These are phyloP conservation scores for Hypotaenidia okinawae DNA, from an alignment of 2,797 vertebrate species.

Conservation along the genomic window DNA sequence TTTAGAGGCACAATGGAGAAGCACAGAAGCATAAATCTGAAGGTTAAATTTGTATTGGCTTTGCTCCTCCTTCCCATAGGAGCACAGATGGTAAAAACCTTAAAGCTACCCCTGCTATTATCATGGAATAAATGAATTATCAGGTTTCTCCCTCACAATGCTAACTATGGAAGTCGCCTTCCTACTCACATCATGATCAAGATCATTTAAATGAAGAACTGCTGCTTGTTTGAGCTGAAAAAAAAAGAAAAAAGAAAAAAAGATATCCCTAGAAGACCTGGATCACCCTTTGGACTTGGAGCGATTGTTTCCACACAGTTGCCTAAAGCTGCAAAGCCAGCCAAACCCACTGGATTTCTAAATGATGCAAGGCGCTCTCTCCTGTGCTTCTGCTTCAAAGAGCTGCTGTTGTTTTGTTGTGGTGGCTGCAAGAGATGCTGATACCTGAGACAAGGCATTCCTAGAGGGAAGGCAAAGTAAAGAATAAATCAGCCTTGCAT, in stretches of 20 bases:
- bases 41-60: conserved; percentile 67
- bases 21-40: conserved; percentile 62
- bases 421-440: neutral
- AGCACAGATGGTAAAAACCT: conserved; percentile 65
- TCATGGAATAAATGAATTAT: conserved; percentile 57
- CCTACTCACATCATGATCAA: conserved; percentile 46
- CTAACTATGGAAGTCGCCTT: conserved; percentile 45
- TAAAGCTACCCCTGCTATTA: conserved; percentile 55
- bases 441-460: neutral
- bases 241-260: no score
- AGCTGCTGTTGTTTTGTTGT: neutral
- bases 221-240: neutral
- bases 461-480: neutral
- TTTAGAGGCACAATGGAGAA: conserved; percentile 50
- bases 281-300: neutral
- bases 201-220: conserved; percentile 32
- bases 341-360: neutral
- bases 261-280: neutral
- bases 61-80: conserved; percentile 55
- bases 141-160: conserved; percentile 51
- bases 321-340: neutral
- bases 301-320: neutral
- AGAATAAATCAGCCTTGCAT: neutral
- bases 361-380: neutral
- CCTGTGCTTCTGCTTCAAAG: conserved; percentile 5